Conservation (phyloP, 2,797 vertebrate species). For the Poecilia gillii region DNA sequence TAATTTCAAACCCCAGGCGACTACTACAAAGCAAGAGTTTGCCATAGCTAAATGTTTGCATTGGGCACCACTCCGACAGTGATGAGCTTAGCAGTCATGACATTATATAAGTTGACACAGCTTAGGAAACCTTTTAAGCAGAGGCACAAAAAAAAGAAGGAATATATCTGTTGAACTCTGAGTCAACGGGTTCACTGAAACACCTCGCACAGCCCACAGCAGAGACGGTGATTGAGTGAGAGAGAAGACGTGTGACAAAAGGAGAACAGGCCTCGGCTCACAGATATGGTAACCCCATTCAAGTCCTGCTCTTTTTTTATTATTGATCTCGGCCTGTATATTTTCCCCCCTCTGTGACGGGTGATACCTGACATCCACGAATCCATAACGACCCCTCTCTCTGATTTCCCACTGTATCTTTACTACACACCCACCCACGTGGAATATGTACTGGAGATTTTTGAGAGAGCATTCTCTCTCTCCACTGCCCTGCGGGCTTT, state of each 20-base stretch:
- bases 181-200: conserved; percentile 27
- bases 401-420: conserved; percentile 54
- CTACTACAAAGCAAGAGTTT: not conserved
- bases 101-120: not conserved
- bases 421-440: conserved; percentile 63
- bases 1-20: not conserved
- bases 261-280: conserved; percentile 32
- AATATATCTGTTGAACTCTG: conserved; percentile 8
- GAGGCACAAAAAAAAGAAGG: conserved; percentile 7
- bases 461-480: conserved; percentile 25
- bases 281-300: conserved; percentile 61
- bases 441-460: conserved; percentile 33
- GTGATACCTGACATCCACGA: conserved; percentile 63
- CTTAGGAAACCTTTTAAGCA: not conserved
- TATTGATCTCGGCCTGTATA: conserved; percentile 56
- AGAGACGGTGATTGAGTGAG: conserved; percentile 34
- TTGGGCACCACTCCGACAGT: not conserved
- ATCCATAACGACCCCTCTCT: conserved; percentile 54
- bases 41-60: not conserved
- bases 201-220: conserved; percentile 30
- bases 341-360: conserved; percentile 60
- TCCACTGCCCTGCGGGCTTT: conserved; percentile 32
- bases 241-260: conserved; percentile 42
- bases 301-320: conserved; percentile 53
- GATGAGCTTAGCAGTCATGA: not conserved